phyloP scores from a whole-genome alignment of 2,113 vertebrate species.

The Pollimyrus isidori region DNA sequence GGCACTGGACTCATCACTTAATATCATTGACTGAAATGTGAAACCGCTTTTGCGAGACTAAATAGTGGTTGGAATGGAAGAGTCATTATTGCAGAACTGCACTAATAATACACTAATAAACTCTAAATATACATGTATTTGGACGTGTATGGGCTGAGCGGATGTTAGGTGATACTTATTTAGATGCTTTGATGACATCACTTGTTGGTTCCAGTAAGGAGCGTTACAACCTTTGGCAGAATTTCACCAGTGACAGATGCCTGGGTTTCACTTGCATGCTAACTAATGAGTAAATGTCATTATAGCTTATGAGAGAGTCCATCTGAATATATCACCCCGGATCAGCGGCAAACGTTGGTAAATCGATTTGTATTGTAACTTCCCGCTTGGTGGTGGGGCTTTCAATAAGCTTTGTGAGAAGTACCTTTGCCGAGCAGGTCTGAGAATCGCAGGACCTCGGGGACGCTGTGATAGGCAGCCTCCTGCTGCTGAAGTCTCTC shows the following conservation, averaged over 20 bases:
- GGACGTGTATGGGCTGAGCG: no score
- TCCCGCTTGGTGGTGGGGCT: background rate
- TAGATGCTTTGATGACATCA: background rate
- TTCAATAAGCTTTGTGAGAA: background rate
- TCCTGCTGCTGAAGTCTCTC: background rate
- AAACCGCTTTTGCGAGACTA: slow-evolving; percentile 4
- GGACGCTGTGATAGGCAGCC: background rate
- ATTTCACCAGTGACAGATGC: background rate
- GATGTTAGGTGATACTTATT: background rate
- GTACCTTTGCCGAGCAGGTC: background rate
- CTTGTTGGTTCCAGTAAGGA: background rate
- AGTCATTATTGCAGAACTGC: background rate
- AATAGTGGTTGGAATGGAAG: slow-evolving; percentile 10
- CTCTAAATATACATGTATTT: background rate
- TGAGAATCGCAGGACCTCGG: background rate
- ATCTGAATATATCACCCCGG: background rate
- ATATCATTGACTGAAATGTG: background rate
- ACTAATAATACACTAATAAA: background rate
- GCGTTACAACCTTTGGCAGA: background rate
- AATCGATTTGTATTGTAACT: background rate
- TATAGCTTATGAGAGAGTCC: background rate
- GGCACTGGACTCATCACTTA: background rate
- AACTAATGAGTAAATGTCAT: background rate
- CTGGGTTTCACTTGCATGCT: background rate
- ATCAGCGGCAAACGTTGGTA: background rate